Percentiles rank a stretch among this genome's conserved stretches.
Conservation (phyloP, 2,888 invertebrate genomes). For the Drosophila merina region DNA sequence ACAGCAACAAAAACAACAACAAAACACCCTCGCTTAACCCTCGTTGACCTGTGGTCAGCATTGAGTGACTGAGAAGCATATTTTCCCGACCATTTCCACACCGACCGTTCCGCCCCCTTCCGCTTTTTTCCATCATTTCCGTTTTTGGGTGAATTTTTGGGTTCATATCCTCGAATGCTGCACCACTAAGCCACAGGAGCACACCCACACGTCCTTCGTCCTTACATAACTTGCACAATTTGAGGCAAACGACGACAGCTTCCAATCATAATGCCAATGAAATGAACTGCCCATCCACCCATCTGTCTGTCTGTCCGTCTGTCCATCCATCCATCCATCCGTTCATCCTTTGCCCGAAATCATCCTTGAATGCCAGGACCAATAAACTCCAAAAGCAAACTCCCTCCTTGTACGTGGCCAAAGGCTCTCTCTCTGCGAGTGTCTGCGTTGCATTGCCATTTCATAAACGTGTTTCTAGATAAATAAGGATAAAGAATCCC, state of each 20-base stretch:
- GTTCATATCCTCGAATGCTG: constrained; percentile 46
- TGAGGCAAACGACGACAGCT: constrained; percentile 44
- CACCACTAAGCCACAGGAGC: constrained; percentile 2
- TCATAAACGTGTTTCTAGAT: background rate
- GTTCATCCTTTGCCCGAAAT: constrained; percentile 1
- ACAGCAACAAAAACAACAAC: background rate
- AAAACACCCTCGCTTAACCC: constrained; percentile 12
- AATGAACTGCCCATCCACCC: constrained; percentile 27
- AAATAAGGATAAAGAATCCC: background rate
- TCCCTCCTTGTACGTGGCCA: background rate
- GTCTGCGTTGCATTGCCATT: constrained; percentile 4
- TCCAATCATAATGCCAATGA: constrained; percentile 71
- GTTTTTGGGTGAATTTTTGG: constrained; percentile 50
- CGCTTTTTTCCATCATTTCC: constrained; percentile 39
- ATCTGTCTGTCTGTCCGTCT: too few relatives aligned
- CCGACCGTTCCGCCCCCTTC: background rate
- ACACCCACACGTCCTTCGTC: constrained; percentile 2
- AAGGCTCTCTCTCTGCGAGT: background rate
- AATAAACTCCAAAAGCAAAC: constrained; percentile 28
- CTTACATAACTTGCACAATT: constrained; percentile 34
- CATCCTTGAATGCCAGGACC: constrained; percentile 16
- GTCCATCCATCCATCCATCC: background rate
- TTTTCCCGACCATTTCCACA: background rate
- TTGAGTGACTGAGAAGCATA: constrained; percentile 29
- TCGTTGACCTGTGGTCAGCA: constrained; percentile 42